Evolutionary conservation across 1,140 invertebrate genomes (phyloP), one percentile per base, ranked within the genome.

Genomic region (Drosophila rufa): DNA sequence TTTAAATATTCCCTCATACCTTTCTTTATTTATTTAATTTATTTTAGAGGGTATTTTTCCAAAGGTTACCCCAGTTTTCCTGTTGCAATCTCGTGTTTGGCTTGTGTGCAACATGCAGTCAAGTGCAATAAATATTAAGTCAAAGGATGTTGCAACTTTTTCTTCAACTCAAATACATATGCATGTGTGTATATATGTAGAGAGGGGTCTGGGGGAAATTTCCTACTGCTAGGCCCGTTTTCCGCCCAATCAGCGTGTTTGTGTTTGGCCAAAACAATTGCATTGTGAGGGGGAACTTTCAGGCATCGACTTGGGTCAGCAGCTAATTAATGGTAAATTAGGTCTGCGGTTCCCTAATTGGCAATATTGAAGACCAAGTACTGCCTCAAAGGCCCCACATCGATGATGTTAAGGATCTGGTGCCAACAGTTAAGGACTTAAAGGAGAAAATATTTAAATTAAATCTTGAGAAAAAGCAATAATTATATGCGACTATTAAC

Each of bases 261-360:
- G 25, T 12, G 36, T 51, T 25, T 30, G 46, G 19, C 12, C 53
- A 17, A 36, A 64, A 25, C 45, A 14, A 27, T 48, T 71, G 67
- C 56, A 43, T 57, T 74, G 47, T 70, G 42, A 55, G 22, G 57
- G 3, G 22, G 42, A 30, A 43, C 46, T 48, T 9, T 1, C 30
- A 17, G 27, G 27, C 27, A 66, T 45, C 33, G 11, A 25, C 2
- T n/a, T 27, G 22, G 19, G 51, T 30, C 15, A 30, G 30, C 46
- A 84, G 46, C 73, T 77, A 84, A 85, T 85, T 78, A 78, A 65
- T 68, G 48, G 67, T 60, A 61, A 81, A 85, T 66, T 85, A 78
- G 64, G 17, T 22, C 25, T 42, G 38, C 22, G 56, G 56, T 45
- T 27, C 27, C 22, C 56, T 58, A 58, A 58, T 58, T 58, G 55